Evolutionary conservation across 2,113 vertebrate genomes (phyloP).

Genomic region (Naja naja): DNA sequence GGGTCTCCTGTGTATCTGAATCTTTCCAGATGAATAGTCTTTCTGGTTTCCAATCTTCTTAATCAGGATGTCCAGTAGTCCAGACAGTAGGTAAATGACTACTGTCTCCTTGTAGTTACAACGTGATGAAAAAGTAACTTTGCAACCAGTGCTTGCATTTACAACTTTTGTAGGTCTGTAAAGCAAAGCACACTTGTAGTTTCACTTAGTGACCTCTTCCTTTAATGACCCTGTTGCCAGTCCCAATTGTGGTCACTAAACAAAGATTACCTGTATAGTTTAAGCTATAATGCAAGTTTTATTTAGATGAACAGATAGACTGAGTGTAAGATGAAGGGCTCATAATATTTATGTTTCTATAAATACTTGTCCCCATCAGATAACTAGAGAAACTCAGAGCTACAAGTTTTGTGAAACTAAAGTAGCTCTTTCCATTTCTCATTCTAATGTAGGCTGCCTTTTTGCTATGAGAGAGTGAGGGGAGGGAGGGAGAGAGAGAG

Average conservation of each 20-base stretch:
- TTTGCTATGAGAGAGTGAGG: neutral
- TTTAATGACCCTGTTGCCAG: neutral
- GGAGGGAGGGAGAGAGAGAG: no score
- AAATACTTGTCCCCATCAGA: neutral
- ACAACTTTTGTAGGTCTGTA: neutral
- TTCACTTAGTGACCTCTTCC: neutral
- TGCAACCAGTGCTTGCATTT: neutral
- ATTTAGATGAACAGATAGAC: neutral
- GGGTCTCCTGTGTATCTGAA: neutral
- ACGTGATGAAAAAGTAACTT: neutral
- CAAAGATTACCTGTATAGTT: neutral
- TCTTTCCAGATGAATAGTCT: neutral
- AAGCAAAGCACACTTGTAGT: neutral
- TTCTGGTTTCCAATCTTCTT: neutral
- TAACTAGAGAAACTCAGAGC: neutral
- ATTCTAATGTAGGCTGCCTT: neutral
- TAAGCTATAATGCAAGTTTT: neutral
- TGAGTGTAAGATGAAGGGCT: neutral
- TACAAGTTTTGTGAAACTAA: neutral
- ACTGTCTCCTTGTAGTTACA: neutral
- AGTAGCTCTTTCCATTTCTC: neutral
- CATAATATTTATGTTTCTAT: neutral
- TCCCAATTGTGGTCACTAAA: neutral
- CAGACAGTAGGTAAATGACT: no score
- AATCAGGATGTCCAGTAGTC: neutral